Conservation (phyloP, 1,140 invertebrate species). For the Drosophila bipectinata region DNA sequence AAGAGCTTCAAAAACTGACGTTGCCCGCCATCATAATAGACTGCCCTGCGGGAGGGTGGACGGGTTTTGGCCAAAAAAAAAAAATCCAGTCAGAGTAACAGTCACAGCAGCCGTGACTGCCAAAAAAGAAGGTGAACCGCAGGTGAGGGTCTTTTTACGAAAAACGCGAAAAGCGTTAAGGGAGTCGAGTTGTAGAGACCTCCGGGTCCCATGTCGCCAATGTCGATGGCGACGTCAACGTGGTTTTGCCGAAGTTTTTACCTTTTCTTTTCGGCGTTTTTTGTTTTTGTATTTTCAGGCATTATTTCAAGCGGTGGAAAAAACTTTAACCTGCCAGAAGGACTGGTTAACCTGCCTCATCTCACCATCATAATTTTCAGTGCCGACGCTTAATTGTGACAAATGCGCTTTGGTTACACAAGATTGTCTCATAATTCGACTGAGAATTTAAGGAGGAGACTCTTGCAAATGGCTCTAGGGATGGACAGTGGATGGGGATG, state of each 20-base stretch:
- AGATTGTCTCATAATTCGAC: constrained; percentile 74
- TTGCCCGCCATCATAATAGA: constrained; percentile 69
- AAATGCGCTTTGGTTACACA: constrained; percentile 70
- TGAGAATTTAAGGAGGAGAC: constrained; percentile 49
- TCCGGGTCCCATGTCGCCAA: constrained; percentile 56
- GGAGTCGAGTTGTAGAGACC: constrained; percentile 9
- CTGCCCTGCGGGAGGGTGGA: constrained; percentile 33
- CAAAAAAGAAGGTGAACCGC: constrained; percentile 55
- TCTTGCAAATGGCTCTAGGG: constrained; percentile 3
- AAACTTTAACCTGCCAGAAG: constrained; percentile 27
- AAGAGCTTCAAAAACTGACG: constrained; percentile 71
- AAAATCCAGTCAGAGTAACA: constrained; percentile 6
- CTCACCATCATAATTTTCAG: constrained; percentile 48
- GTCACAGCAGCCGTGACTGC: constrained; percentile 41
- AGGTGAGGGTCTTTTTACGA: constrained; percentile 16
- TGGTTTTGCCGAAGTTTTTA: constrained; percentile 30
- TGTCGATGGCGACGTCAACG: constrained; percentile 64
- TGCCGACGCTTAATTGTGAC: constrained; percentile 75
- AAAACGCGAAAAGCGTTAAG: background rate
- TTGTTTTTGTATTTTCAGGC: constrained; percentile 23
- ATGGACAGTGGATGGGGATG: constrained; percentile 10
- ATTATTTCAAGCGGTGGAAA: constrained; percentile 46
- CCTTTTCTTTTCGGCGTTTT: constrained; percentile 10
- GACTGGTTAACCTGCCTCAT: background rate
- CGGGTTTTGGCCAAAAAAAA: background rate